These are phyloP conservation scores for Chloroceryle aenea DNA, from an alignment of 2,113 vertebrate species.

Conservation along the genomic window DNA sequence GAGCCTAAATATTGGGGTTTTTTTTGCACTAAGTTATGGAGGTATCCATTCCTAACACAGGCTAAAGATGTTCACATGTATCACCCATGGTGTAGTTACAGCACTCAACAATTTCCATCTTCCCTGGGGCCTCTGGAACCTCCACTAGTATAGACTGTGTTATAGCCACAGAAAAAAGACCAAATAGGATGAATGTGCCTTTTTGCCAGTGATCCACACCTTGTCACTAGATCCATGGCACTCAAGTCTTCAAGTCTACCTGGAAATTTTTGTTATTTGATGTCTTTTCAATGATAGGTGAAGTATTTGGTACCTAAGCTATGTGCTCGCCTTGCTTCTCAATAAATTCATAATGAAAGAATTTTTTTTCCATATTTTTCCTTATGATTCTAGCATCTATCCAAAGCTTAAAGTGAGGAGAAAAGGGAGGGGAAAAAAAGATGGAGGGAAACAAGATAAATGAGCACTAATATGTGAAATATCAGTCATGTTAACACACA, in stretches of 20 bases:
- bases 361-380: neutral
- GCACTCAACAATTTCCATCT: neutral
- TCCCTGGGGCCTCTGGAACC: neutral
- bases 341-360: conserved; percentile 40
- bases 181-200: neutral
- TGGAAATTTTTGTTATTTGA: neutral
- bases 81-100: neutral
- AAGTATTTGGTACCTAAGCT: neutral
- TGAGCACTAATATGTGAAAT: neutral
- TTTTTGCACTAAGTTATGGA: neutral
- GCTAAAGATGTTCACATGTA: neutral
- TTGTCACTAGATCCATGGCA: neutral
- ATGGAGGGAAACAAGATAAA: neutral
- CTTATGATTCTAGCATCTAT: neutral
- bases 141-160: neutral
- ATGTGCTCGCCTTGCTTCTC: neutral
- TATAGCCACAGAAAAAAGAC: neutral
- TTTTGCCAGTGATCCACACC: neutral
- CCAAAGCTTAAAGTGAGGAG: neutral
- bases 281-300: neutral
- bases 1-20: neutral
- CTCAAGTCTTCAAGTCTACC: neutral
- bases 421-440: neutral
- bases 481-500: neutral
- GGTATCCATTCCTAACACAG: neutral